Evolutionary conservation across 2,797 vertebrate species (phyloP).

Genomic region (Melopsittacus undulatus): DNA sequence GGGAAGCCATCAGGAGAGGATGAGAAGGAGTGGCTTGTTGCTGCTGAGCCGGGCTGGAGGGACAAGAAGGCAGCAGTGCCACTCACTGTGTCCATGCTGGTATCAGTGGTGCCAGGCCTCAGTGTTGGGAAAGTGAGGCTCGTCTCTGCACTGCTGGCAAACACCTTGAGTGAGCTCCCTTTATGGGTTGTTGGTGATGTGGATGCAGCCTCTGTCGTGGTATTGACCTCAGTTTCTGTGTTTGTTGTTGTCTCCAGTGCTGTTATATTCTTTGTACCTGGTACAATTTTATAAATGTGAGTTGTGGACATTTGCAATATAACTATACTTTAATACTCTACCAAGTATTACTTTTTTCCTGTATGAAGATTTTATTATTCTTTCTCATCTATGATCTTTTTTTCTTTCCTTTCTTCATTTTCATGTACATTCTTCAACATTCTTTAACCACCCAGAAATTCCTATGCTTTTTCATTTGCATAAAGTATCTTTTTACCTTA

Average conservation of each 20-base stretch:
- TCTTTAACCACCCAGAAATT: neutral
- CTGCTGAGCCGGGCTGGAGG: no score
- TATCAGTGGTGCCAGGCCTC: no score
- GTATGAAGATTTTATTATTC: neutral
- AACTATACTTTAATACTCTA: neutral
- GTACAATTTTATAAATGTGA: no score
- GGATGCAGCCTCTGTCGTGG: fast-evolving
- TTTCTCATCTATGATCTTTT: neutral
- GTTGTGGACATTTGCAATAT: neutral
- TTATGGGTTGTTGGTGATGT: fast-evolving
- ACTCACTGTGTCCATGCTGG: no score
- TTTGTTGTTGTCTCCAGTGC: fast-evolving
- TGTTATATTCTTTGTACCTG: fast-evolving
- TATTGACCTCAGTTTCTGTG: fast-evolving
- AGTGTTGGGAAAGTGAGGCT: no score
- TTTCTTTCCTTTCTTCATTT: neutral
- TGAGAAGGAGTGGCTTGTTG: no score
- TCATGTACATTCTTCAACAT: fast-evolving
- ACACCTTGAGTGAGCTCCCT: fast-evolving
- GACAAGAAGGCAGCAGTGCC: no score
- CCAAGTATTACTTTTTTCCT: neutral
- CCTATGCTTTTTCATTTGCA: neutral
- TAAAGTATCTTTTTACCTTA: fast-evolving
- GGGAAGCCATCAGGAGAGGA: no score
- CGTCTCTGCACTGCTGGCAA: no score